Evolutionary conservation across 2,113 vertebrate genomes (phyloP).

Genomic region (Pipa parva): DNA sequence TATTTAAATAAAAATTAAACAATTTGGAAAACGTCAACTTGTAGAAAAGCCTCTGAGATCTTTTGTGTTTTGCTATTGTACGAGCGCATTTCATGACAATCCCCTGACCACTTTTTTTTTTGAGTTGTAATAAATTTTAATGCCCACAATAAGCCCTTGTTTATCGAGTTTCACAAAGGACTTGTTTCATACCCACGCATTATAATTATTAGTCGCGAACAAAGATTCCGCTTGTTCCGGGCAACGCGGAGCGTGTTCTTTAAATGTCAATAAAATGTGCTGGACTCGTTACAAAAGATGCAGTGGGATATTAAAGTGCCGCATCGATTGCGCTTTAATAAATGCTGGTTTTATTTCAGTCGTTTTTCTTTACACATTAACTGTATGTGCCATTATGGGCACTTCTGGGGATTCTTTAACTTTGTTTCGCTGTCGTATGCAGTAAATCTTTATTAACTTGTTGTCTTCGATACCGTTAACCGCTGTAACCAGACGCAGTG

Average conservation of each 20-base stretch:
- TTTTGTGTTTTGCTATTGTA: conserved; percentile 8
- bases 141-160: conserved; percentile 67
- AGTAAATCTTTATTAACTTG: too few relatives aligned
- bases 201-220: conserved; percentile 63
- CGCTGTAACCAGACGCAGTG: too few relatives aligned
- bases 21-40: conserved; percentile 24
- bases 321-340: not conserved
- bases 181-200: conserved; percentile 65
- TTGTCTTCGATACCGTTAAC: too few relatives aligned
- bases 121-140: conserved; percentile 65
- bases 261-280: conserved; percentile 63
- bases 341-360: not conserved
- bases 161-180: conserved; percentile 61
- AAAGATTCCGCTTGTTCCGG: conserved; percentile 65
- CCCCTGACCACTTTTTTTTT: conserved; percentile 63
- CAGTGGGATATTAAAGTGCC: not conserved
- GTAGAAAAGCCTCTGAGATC: conserved; percentile 22
- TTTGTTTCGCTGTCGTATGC: too few relatives aligned
- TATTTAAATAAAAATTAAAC: not conserved
- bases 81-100: conserved; percentile 53
- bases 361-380: too few relatives aligned
- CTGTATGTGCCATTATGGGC: too few relatives aligned
- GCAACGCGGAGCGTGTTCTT: conserved; percentile 61
- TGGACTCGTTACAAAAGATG: conserved; percentile 9
- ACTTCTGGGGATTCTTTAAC: too few relatives aligned